Percentiles rank a stretch among this genome's conserved stretches.
Evolutionary conservation across 2,888 invertebrate species (phyloP).

Genomic region (Labia minor): DNA sequence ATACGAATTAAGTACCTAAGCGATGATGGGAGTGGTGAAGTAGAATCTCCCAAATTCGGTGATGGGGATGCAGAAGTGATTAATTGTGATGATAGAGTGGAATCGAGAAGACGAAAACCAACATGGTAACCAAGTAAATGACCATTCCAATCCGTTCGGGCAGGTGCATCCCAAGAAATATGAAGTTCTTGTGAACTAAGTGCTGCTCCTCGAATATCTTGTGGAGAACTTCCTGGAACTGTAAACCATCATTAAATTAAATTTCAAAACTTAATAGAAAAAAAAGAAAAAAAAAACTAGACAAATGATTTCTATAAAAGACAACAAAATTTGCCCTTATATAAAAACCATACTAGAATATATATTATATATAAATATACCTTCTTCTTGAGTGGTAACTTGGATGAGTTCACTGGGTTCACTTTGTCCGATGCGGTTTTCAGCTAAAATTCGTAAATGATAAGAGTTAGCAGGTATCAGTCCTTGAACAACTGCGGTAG

Average conservation of each 20-base stretch:
- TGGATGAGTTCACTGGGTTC: conserved; percentile 76
- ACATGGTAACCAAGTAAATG: conserved; percentile 79
- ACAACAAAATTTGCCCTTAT: not conserved
- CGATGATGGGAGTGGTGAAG: conserved; percentile 22
- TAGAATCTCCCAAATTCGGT: conserved; percentile 26
- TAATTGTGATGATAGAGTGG: not conserved
- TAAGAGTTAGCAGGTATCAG: conserved; percentile 78
- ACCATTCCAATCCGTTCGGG: conserved; percentile 77
- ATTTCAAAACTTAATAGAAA: no score
- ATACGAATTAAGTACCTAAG: not conserved
- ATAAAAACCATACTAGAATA: not conserved
- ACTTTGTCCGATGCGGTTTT: conserved; percentile 78
- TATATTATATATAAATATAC: conserved; percentile 33
- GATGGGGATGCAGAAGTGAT: not conserved
- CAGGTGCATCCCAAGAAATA: conserved; percentile 79
- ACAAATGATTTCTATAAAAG: conserved; percentile 13
- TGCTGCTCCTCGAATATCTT: conserved; percentile 70
- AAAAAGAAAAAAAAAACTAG: conserved; percentile 17
- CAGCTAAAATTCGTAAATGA: conserved; percentile 77
- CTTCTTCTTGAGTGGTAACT: conserved; percentile 76
- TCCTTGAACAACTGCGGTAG: conserved; percentile 66
- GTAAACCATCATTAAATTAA: no score
- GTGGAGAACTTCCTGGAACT: conserved; percentile 64
- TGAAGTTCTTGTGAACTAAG: conserved; percentile 75
- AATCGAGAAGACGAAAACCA: conserved; percentile 45